Evolutionary conservation across 2,888 invertebrate species (phyloP).

Genomic region (Drosophila prostipennis): DNA sequence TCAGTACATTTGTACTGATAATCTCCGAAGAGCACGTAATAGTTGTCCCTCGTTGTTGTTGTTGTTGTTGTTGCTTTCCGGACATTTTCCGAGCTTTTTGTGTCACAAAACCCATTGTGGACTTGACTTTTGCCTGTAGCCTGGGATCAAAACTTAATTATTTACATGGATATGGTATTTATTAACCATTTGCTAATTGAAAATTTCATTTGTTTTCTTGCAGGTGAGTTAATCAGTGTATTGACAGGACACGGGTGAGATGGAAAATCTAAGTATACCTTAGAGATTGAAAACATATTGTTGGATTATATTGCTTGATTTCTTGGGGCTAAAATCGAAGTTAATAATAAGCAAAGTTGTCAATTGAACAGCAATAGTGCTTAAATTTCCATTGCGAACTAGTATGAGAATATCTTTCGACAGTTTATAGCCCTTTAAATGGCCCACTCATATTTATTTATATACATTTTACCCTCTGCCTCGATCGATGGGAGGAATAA

Average conservation of each 20-base stretch:
- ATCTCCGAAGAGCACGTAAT: conserved; percentile 33
- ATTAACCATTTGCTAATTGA: conserved; percentile 32
- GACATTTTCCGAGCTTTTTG: conserved; percentile 7
- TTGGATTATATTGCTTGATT: too few relatives aligned
- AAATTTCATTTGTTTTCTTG: conserved; percentile 23
- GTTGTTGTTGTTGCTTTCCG: conserved; percentile 20
- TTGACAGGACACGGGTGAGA: not conserved
- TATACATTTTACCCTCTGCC: conserved; percentile 22
- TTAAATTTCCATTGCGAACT: conserved; percentile 9
- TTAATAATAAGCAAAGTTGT: too few relatives aligned
- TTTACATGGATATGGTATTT: conserved; percentile 3
- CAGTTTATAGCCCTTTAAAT: not conserved
- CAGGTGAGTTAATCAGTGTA: conserved; percentile 31
- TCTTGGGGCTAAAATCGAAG: too few relatives aligned
- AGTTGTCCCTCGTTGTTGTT: conserved; percentile 4
- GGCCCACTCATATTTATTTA: conserved; percentile 40
- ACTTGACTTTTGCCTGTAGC: conserved; percentile 3
- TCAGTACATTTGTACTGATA: conserved; percentile 28
- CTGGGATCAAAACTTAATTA: conserved; percentile 4
- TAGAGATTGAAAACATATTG: not conserved
- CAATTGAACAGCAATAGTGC: not conserved
- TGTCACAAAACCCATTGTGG: conserved; percentile 6
- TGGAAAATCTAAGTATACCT: not conserved
- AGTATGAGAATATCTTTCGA: too few relatives aligned
- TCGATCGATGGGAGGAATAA: conserved; percentile 16